Percentiles rank a stretch among this genome's conserved stretches.
Conservation (phyloP, 2,888 invertebrate species). For the Copidosoma aretas region DNA sequence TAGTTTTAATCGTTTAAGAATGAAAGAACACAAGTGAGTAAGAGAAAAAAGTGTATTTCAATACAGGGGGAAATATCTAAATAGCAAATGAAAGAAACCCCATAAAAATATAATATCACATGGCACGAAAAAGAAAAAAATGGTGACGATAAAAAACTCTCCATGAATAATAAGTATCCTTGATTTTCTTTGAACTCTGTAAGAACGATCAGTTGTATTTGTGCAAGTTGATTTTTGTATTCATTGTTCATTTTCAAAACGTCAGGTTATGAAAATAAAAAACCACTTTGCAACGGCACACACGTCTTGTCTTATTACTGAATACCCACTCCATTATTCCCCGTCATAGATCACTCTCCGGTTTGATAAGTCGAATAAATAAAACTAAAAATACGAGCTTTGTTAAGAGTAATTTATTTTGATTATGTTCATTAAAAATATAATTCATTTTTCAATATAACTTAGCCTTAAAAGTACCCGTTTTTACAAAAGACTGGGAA, state of each 20-base stretch:
- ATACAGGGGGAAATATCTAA: not conserved
- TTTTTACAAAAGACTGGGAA: slow-evolving; percentile 22
- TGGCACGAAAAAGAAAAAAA: not conserved
- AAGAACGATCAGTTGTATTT: slow-evolving; percentile 32
- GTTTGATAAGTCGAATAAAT: not conserved
- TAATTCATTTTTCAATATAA: slow-evolving; percentile 22
- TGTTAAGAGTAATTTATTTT: slow-evolving; percentile 28
- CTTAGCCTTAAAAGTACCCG: slow-evolving; percentile 9
- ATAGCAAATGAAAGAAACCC: slow-evolving; percentile 10
- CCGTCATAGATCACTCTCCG: not conserved
- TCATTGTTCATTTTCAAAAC: slow-evolving; percentile 37
- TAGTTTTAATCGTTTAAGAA: slow-evolving; percentile 42
- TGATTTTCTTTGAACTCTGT: slow-evolving; percentile 29
- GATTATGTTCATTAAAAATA: slow-evolving; percentile 27
- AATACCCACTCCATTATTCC: not conserved
- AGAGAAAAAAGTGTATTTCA: not conserved
- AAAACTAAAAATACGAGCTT: not conserved
- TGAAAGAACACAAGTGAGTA: slow-evolving; percentile 36
- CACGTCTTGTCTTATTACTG: not conserved
- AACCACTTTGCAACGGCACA: slow-evolving; percentile 32
- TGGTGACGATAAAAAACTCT: slow-evolving; percentile 6
- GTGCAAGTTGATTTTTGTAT: slow-evolving; percentile 34
- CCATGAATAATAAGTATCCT: slow-evolving; percentile 23
- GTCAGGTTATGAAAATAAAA: slow-evolving; percentile 33
- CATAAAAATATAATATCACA: slow-evolving; percentile 21